Base-by-base conservation (phyloP, 2,797 vertebrate species). In the Muscicapa comitata region DNA sequence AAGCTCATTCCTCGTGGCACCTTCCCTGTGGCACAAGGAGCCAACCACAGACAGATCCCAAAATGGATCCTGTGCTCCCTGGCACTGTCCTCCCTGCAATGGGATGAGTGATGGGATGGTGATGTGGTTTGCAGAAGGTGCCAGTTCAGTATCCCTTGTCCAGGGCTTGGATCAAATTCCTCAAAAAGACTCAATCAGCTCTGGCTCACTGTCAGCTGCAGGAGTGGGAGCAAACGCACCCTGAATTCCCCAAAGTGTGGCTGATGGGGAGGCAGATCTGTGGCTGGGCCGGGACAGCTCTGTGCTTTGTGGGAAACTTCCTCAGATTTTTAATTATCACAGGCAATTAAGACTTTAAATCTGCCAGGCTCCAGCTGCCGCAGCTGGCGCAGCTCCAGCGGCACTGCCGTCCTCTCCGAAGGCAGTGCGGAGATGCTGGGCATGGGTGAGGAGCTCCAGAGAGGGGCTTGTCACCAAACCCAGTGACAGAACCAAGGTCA, bases 321-420 rank as follows among this genome's bases (percentile, higher is more conserved):
- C 79, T 87, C 59, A 72, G 85, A 71, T 95, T 94, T 94, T 94
- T 88, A 94, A 95, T 96, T 89, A 94, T 96, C 82, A 45, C 68
- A 93, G 79, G 79, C 91, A 94, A 95, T 94, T 93, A 96, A 93
- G 93, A 95, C 91, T 88, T 96, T 90, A 91, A 93, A 94, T 95
- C 91, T 86, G 91, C 92, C 82, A 87, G 71, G 87, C 93, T 91
- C 81, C 95, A 95, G 93, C 91, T 96, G 94, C 62, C 2, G 1
- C 20, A 18, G 66, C 89, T 94, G 95, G 91, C 75, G 0, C 33
- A 18, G 71, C 63, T 93, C 94, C 94, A 92, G 71, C 16, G 1
- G 68, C 45, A 11, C 12, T 1, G 7, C 72, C 3, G 6, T 51
- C 57, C 33, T 51, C 72, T 82, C 77, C 0, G 0, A 68, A 57